Evolutionary conservation across 2,113 vertebrate species (phyloP).

Genomic region (Hystrix brachyura): DNA sequence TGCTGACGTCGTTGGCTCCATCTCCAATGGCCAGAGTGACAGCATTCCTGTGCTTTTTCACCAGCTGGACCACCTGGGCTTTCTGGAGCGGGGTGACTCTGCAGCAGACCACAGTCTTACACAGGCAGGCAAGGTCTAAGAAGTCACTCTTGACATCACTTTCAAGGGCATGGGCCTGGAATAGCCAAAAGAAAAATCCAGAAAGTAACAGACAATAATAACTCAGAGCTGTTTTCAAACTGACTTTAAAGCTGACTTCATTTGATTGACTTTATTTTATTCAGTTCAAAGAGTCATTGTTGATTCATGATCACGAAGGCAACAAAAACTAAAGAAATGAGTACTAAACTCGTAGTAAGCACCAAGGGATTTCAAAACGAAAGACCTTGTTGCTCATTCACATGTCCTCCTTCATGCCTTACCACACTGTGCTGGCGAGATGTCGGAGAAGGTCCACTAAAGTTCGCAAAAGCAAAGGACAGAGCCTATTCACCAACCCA

Average conservation of each 20-base stretch:
- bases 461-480: constrained; percentile 1
- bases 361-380: constrained; percentile 22
- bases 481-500: not conserved
- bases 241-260: not conserved
- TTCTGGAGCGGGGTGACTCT: constrained; percentile 93
- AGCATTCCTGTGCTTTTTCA: constrained; percentile 89
- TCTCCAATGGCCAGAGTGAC: constrained; percentile 91
- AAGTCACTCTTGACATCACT: constrained; percentile 88
- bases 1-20: constrained; percentile 93
- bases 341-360: not conserved
- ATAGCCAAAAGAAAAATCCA: constrained; percentile 43
- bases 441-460: not conserved
- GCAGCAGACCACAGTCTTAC: constrained; percentile 91
- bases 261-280: not conserved
- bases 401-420: not conserved
- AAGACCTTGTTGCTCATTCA: not conserved
- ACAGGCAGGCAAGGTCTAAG: constrained; percentile 90
- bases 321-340: not conserved
- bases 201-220: not conserved
- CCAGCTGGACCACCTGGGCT: constrained; percentile 91
- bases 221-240: not conserved
- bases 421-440: not conserved
- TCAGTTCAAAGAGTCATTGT: not conserved
- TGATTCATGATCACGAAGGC: not conserved
- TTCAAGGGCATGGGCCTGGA: constrained; percentile 89